Conservation (phyloP, 2,113 vertebrate species). For the Amblyopsis rosae region DNA sequence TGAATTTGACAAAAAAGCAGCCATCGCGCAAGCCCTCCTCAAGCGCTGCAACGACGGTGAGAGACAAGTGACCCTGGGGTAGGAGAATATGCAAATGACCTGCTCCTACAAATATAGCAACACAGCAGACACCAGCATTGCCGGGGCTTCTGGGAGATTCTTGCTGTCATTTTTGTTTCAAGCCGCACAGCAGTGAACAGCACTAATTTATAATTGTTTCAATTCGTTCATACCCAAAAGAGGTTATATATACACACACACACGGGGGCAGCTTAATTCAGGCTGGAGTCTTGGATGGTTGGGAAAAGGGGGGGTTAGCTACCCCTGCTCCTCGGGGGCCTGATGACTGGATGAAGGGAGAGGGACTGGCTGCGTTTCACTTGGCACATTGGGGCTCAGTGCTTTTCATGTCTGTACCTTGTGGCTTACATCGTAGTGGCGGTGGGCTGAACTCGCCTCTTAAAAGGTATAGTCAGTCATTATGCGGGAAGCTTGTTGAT, state of each 20-base stretch:
- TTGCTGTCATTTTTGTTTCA: conserved; percentile 40
- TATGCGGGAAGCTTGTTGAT: no score
- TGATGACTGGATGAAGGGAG: conserved; percentile 6
- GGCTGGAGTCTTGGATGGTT: conserved; percentile 8
- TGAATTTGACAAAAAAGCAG: conserved; percentile 44
- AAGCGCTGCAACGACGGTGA: conserved; percentile 27
- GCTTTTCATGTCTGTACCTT: neutral
- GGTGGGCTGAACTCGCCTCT: conserved; percentile 22
- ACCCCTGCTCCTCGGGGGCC: conserved; percentile 5
- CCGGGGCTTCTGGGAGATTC: conserved; percentile 8
- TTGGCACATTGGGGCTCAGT: conserved; percentile 1
- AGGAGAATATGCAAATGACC: conserved; percentile 58
- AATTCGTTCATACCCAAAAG: no score
- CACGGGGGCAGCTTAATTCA: conserved; percentile 34
- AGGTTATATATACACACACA: no score
- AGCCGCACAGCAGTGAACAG: neutral
- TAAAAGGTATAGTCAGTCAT: neutral
- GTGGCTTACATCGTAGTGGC: conserved; percentile 14
- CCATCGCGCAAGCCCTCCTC: conserved; percentile 48
- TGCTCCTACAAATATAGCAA: conserved; percentile 59
- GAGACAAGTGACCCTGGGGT: conserved; percentile 44
- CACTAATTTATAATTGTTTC: no score
- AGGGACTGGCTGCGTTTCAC: conserved; percentile 5
- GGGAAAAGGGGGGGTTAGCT: conserved; percentile 26
- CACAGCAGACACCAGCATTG: conserved; percentile 17